Percentiles rank a stretch among this genome's conserved stretches.
Evolutionary conservation across 1,140 invertebrate species (phyloP).

Genomic region (Bombus impatiens): DNA sequence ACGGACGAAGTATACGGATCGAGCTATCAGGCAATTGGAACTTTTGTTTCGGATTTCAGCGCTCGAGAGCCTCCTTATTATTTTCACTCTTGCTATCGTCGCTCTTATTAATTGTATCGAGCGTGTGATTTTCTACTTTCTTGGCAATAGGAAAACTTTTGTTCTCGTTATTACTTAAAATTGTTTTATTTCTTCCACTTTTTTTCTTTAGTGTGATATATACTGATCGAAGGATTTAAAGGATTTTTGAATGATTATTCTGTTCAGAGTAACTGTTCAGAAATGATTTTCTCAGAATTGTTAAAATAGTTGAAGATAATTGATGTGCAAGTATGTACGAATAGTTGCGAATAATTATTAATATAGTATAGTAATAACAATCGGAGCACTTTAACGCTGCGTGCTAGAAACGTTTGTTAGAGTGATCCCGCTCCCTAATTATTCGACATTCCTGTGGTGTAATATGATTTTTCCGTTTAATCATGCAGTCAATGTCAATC

Average conservation of each 20-base stretch:
- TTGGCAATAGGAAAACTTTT: background rate
- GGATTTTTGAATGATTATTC: background rate
- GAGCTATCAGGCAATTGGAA: constrained; percentile 32
- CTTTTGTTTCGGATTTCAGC: constrained; percentile 38
- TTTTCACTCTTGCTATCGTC: background rate
- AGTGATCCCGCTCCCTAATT: background rate
- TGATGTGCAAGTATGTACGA: background rate
- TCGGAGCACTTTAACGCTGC: background rate
- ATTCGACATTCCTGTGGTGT: background rate
- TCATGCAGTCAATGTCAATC: background rate
- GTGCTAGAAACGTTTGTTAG: background rate
- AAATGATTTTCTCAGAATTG: background rate
- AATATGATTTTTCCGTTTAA: background rate
- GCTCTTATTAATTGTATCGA: background rate
- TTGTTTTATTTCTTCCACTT: background rate
- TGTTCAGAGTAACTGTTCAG: background rate
- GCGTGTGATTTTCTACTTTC: background rate
- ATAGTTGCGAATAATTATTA: background rate
- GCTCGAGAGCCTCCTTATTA: background rate
- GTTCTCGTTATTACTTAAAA: background rate
- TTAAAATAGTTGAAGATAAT: background rate
- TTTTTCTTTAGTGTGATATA: background rate
- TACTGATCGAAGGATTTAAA: background rate
- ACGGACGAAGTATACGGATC: constrained; percentile 22
- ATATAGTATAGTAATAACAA: background rate